Conservation (phyloP, 2,888 invertebrate species). For the Podotricha telesiphe region DNA sequence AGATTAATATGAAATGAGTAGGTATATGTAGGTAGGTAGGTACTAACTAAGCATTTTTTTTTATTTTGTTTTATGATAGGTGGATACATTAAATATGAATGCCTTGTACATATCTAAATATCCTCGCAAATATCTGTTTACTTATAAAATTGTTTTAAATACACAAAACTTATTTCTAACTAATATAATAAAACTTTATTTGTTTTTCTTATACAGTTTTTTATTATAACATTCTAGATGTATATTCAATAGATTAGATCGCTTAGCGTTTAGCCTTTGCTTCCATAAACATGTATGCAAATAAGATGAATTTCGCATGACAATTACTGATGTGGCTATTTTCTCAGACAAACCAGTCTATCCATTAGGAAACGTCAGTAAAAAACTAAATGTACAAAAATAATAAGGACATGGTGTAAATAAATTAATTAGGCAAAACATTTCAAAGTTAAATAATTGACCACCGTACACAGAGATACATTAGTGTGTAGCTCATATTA, state of each 20-base stretch:
- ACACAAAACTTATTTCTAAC: too few relatives aligned
- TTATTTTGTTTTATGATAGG: too few relatives aligned
- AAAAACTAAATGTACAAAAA: neutral
- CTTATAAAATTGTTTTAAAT: too few relatives aligned
- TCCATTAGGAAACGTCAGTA: neutral
- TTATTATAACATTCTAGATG: neutral
- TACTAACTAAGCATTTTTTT: too few relatives aligned
- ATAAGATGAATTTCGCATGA: neutral
- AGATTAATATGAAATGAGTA: too few relatives aligned
- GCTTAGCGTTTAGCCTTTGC: neutral
- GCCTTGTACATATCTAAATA: too few relatives aligned
- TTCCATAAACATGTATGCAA: slow-evolving; percentile 6
- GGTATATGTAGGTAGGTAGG: too few relatives aligned
- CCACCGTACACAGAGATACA: neutral
- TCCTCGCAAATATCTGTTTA: too few relatives aligned
- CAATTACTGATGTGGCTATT: neutral
- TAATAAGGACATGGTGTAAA: neutral
- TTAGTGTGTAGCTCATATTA: neutral
- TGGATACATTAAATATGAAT: too few relatives aligned
- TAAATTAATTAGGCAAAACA: neutral
- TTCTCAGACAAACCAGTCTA: neutral
- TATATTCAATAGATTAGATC: neutral
- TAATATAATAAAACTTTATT: too few relatives aligned
- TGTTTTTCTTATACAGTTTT: neutral
- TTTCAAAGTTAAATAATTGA: neutral